Evolutionary conservation across 2,888 invertebrate species (phyloP).

Genomic region (Eugnorisma glareosa): DNA sequence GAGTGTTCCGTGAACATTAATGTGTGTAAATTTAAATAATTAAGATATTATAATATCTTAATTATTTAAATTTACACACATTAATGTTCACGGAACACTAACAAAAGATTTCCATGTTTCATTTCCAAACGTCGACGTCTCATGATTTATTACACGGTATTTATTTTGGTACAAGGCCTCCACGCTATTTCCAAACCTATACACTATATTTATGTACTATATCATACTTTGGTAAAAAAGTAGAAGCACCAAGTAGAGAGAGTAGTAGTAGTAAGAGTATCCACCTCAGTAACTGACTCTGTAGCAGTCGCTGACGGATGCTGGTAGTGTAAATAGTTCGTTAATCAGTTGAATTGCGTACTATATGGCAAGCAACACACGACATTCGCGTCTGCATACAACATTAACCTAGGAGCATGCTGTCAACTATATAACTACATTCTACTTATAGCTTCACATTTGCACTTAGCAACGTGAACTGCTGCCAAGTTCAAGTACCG

Average conservation of each 20-base stretch:
- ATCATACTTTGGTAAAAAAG: no score
- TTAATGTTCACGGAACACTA: no score
- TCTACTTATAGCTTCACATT: constrained; percentile 26
- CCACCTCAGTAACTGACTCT: no score
- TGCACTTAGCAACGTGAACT: constrained; percentile 23
- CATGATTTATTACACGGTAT: constrained; percentile 26
- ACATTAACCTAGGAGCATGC: not conserved
- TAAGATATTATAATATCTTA: no score
- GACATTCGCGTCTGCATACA: not conserved
- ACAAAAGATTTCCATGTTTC: not conserved
- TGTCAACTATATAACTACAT: not conserved
- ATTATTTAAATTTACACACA: no score
- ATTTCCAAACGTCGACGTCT: constrained; percentile 8
- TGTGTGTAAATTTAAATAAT: no score
- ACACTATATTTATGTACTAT: no score
- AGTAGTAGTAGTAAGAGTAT: no score
- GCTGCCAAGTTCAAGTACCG: not conserved
- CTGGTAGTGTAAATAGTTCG: no score
- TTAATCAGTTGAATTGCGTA: not conserved
- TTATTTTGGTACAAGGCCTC: not conserved
- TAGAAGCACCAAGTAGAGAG: no score
- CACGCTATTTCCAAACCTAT: not conserved
- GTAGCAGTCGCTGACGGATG: not conserved
- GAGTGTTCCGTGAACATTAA: no score
- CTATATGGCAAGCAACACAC: not conserved